These are phyloP conservation scores for Paratrypauchen microcephalus DNA, from an alignment of 2,797 vertebrate species.

Conservation along the genomic window DNA sequence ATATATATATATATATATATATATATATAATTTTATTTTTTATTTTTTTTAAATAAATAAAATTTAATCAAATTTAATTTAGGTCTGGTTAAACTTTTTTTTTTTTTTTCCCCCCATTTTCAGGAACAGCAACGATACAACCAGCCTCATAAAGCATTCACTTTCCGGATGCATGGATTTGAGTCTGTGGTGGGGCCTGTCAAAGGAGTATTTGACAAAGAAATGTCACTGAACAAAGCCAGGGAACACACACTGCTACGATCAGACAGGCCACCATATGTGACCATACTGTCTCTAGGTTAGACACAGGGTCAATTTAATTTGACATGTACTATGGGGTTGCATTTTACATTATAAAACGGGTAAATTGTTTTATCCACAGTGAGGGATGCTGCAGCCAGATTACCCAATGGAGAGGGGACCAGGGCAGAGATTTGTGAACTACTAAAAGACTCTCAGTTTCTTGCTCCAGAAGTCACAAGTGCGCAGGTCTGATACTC, in stretches of 20 bases:
- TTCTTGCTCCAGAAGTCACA: constrained; percentile 97
- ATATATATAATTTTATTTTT: no score
- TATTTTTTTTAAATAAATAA: background rate
- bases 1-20: no score
- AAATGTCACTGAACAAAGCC: constrained; percentile 97
- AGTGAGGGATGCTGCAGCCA: constrained; percentile 96
- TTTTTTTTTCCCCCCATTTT: constrained; percentile 8
- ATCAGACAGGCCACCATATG: constrained; percentile 93
- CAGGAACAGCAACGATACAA: constrained; percentile 97
- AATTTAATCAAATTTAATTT: no score
- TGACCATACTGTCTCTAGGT: constrained; percentile 98
- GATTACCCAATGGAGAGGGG: constrained; percentile 95
- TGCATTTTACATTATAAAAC: background rate
- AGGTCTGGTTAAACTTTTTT: background rate
- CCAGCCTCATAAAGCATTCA: constrained; percentile 97
- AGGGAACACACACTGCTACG: constrained; percentile 96
- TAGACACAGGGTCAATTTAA: constrained; percentile 37
- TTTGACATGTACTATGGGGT: background rate
- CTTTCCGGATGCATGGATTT: constrained; percentile 97
- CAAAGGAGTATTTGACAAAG: constrained; percentile 98
- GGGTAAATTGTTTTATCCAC: background rate
- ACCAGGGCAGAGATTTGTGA: constrained; percentile 98
- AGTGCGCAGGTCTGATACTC: constrained; percentile 86
- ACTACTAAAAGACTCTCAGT: constrained; percentile 96
- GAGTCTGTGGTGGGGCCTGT: constrained; percentile 97